Base-by-base conservation (phyloP, 1,140 invertebrate genomes). In the Agrypnia vestita region DNA sequence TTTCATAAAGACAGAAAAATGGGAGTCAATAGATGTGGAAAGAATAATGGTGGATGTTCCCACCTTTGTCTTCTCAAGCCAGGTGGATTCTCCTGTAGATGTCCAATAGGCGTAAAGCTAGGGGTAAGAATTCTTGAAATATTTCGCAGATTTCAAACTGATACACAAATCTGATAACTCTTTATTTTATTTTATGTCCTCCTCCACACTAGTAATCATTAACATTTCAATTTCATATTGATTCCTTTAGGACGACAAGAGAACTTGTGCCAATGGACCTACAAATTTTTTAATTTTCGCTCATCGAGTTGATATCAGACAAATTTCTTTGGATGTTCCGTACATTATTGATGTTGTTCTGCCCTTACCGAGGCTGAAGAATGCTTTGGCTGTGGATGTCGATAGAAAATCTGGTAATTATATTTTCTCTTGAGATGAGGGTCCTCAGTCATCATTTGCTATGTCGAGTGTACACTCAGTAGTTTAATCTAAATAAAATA, bases 11-110 rank as follows among this genome's bases (percentile, higher is more conserved):
- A 84, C 88, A 90, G 86, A 86, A 89, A 79, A 86, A 91, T 21
- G 80, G 87, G 53, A 89, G 87, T 80, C 86, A 92, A 61, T 73
- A 88, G 88, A 78, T 99, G 97, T 87, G 93, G 92, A 9, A 91
- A 89, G 46, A 93, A 94, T 79, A 99, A 96, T 84, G 96, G 95
- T 12, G 93, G 93, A 10, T 98, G 97, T 86, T 96, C 96, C 0
- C 96, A 98, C 87, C 89, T 98, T 4, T 98, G 97, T 86, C 89
- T 98, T n/a, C 85, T 98, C 53, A 94, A 94, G 81, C 94, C 94
- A 0, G 88, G 89, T 55, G 90, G 91, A 51, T 93, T 92, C 85
- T 91, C 91, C 9, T 99, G 97, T 87, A 94, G 94, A 76, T 99
- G 97, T 90, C 96, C 96, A 0, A 96, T 95, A 47, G 97, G 97